phyloP scores from a whole-genome alignment of 2,113 vertebrate species.

The Callospermophilus lateralis region DNA sequence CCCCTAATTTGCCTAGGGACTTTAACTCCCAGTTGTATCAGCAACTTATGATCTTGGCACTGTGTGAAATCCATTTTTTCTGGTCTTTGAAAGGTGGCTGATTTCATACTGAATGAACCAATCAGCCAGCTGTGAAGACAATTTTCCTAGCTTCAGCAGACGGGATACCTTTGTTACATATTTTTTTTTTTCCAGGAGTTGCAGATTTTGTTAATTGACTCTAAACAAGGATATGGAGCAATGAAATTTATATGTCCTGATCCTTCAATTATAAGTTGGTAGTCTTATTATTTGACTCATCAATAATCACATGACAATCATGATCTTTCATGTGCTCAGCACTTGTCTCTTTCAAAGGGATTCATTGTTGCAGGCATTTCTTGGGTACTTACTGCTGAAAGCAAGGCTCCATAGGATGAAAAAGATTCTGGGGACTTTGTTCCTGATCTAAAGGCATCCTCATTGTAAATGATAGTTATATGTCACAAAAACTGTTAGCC shows the following conservation, averaged over 20 bases:
- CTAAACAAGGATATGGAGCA: conserved; percentile 52
- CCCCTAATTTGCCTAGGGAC: conserved; percentile 69
- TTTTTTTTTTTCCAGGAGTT: conserved; percentile 78
- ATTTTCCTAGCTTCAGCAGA: conserved; percentile 79
- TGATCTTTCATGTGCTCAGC: not conserved
- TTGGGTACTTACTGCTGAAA: not conserved
- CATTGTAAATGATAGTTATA: not conserved
- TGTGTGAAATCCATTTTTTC: conserved; percentile 51
- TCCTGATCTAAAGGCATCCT: not conserved
- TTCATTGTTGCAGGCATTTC: not conserved
- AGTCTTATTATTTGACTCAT: not conserved
- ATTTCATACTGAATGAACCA: conserved; percentile 81
- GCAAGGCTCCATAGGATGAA: not conserved
- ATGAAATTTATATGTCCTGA: conserved; percentile 61
- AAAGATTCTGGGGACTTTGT: not conserved
- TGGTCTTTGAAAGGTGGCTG: conserved; percentile 68
- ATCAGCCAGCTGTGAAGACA: conserved; percentile 76
- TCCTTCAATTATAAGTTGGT: conserved; percentile 71
- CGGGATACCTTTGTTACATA: conserved; percentile 60
- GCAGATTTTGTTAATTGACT: conserved; percentile 83
- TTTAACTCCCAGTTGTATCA: conserved; percentile 70
- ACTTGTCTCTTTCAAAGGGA: not conserved
- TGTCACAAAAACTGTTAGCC: not conserved
- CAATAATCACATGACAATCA: not conserved
- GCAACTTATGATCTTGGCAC: conserved; percentile 69